Evolutionary conservation across 2,797 vertebrate species (phyloP).

Genomic region (Poeciliopsis paucimaculata): DNA sequence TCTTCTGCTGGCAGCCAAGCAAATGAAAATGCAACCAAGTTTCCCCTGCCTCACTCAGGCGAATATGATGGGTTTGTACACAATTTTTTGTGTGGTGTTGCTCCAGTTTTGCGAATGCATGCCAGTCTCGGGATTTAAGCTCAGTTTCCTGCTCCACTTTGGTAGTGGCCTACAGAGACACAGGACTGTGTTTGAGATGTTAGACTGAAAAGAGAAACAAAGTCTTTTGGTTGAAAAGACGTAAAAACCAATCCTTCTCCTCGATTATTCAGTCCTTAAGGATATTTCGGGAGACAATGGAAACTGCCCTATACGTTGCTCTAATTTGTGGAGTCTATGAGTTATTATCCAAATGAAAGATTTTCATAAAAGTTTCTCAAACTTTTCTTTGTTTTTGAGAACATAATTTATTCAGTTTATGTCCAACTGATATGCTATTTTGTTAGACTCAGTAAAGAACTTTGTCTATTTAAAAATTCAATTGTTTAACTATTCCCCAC

Average conservation of each 20-base stretch:
- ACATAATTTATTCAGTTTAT: neutral
- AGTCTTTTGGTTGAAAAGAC: neutral
- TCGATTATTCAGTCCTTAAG: conserved; percentile 33
- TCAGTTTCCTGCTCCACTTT: conserved; percentile 47
- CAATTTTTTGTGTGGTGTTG: conserved; percentile 10
- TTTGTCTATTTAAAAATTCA: neutral
- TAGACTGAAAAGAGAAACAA: neutral
- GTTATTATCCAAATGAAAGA: neutral
- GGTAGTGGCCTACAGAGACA: conserved; percentile 27
- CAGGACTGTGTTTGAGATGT: conserved; percentile 12
- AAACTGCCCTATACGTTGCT: neutral
- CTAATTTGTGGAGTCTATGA: neutral
- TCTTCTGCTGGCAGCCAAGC: conserved; percentile 30
- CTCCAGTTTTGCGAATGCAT: conserved; percentile 30
- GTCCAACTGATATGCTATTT: neutral
- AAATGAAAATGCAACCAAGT: conserved; percentile 36
- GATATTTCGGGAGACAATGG: conserved; percentile 10
- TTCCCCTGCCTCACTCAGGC: conserved; percentile 10
- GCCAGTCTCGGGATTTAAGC: conserved; percentile 30
- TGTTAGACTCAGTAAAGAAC: neutral
- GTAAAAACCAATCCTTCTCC: conserved; percentile 19
- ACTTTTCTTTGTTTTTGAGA: neutral
- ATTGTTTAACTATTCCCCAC: neutral
- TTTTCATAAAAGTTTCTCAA: neutral
- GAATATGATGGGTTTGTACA: conserved; percentile 22